A percentile compares a stretch with the other conserved stretches of the same genome.
These are phyloP conservation scores for Erebia ligea DNA, from an alignment of 2,888 invertebrate genomes.

Conservation along the genomic window DNA sequence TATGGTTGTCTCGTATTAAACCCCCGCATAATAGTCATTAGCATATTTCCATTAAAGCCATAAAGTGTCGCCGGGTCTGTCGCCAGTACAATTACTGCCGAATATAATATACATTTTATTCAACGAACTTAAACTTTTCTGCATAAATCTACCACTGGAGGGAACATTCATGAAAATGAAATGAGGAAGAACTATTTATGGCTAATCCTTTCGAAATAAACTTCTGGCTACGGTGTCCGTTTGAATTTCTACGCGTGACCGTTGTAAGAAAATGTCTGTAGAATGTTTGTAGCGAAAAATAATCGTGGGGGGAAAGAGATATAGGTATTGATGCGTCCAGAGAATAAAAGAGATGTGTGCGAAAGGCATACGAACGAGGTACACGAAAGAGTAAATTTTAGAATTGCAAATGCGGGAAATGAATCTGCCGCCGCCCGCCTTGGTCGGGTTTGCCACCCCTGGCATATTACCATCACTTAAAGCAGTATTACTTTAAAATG, in stretches of 20 bases:
- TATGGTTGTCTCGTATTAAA: constrained; percentile 18
- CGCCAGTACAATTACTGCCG: constrained; percentile 71
- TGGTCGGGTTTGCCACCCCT: constrained; percentile 61
- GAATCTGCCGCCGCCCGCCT: constrained; percentile 70
- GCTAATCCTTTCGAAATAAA: constrained; percentile 81
- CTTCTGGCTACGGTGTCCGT: constrained; percentile 65
- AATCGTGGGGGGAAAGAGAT: constrained; percentile 51
- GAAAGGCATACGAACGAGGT: constrained; percentile 56
- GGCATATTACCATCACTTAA: no score
- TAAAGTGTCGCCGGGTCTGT: constrained; percentile 66
- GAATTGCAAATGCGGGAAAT: constrained; percentile 81
- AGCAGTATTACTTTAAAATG: no score
- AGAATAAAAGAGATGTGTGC: constrained; percentile 54
- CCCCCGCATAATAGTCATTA: constrained; percentile 15
- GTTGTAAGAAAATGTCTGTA: constrained; percentile 65
- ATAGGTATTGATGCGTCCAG: constrained; percentile 44
- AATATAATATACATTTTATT: constrained; percentile 75
- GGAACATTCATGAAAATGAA: constrained; percentile 80
- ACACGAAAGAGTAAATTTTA: constrained; percentile 71
- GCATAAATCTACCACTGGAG: constrained; percentile 76
- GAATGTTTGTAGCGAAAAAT: constrained; percentile 62
- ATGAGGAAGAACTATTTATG: constrained; percentile 80
- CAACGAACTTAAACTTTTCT: constrained; percentile 80
- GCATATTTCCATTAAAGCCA: constrained; percentile 28
- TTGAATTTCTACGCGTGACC: constrained; percentile 62